phyloP scores from a whole-genome alignment of 2,113 vertebrate species.

The Piaya cayana region DNA sequence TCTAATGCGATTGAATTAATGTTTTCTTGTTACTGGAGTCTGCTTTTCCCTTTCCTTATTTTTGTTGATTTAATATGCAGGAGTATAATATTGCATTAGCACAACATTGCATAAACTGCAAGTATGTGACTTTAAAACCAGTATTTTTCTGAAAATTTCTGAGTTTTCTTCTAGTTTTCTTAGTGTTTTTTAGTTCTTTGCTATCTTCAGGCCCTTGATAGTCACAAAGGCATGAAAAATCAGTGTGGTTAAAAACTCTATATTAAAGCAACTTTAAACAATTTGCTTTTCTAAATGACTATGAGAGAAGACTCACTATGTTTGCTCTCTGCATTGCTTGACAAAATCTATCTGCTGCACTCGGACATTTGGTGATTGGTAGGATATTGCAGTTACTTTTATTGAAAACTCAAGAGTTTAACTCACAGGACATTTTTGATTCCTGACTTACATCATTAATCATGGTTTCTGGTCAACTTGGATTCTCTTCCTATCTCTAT shows the following conservation, averaged over 20 bases:
- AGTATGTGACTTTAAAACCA: not conserved
- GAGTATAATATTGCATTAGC: not conserved
- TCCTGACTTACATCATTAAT: not conserved
- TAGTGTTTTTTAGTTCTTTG: not conserved
- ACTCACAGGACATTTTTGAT: not conserved
- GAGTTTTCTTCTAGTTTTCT: not conserved
- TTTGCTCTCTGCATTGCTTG: not conserved
- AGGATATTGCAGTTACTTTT: not conserved
- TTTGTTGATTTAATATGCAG: not conserved
- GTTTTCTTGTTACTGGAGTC: not conserved
- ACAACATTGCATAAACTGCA: not conserved
- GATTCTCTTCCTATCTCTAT: not conserved
- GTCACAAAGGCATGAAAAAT: conserved; percentile 6
- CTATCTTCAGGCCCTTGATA: not conserved
- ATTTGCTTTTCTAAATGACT: not conserved
- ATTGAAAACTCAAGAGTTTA: not conserved
- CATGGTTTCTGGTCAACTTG: not conserved
- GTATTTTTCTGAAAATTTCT: not conserved
- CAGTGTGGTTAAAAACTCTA: not conserved
- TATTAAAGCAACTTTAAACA: not conserved
- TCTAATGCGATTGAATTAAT: not conserved
- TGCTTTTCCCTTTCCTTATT: not conserved
- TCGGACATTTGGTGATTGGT: not conserved
- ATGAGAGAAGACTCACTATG: not conserved
- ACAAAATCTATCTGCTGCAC: not conserved